Conservation (phyloP, 2,113 vertebrate genomes). For the Rhinoderma darwinii region DNA sequence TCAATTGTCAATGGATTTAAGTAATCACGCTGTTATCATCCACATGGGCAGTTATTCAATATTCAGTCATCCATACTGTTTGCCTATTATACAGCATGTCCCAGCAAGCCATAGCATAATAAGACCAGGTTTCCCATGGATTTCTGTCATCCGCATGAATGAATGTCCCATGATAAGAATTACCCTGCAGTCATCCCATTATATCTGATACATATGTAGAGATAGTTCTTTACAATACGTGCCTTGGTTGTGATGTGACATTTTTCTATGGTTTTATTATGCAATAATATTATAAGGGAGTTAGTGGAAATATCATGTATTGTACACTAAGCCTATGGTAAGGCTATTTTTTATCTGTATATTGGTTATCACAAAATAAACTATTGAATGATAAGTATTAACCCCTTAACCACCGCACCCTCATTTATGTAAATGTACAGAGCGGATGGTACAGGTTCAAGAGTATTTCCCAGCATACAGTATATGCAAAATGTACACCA, state of each 20-base stretch:
- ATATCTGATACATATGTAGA: background rate
- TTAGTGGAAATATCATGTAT: background rate
- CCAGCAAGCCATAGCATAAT: conserved; percentile 50
- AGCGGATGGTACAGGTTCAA: no score
- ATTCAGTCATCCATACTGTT: conserved; percentile 47
- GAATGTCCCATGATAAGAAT: conserved; percentile 38
- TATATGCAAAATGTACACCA: no score
- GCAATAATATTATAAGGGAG: background rate
- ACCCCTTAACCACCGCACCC: no score
- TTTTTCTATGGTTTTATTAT: background rate
- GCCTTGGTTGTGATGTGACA: background rate
- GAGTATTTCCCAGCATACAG: no score
- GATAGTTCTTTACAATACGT: conserved; percentile 1
- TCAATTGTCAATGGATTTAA: conserved; percentile 25
- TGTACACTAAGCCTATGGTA: background rate
- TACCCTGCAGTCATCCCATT: conserved; percentile 14
- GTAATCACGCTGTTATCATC: conserved; percentile 53
- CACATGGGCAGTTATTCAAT: conserved; percentile 54
- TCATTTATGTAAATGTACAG: no score
- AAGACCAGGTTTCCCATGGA: conserved; percentile 45
- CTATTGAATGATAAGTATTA: background rate
- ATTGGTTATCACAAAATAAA: no score
- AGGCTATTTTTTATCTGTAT: no score
- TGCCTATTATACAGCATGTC: conserved; percentile 46
- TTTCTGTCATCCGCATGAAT: conserved; percentile 49